Evolutionary conservation across 2,888 invertebrate species (phyloP), one percentile per base, ranked within the genome.

Genomic region (Mesorhabditis spiculigera): DNA sequence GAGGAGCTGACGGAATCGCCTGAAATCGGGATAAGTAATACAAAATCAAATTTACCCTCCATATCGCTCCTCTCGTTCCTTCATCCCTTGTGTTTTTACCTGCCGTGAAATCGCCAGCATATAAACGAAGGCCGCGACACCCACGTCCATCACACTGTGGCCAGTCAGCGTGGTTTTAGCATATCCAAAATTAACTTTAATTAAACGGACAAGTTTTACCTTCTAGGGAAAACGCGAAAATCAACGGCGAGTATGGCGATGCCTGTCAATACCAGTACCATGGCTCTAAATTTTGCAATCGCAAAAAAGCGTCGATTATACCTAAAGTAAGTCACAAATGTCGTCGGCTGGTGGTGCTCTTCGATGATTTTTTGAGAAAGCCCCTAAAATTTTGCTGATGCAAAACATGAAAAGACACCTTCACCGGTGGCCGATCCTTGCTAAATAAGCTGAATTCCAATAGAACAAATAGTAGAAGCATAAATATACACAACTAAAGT

Each of bases 241-340:
- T 98, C 98, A 0, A 98, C 94, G 0, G 94, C 97, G 71, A 97
- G 88, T 78, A 98, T 96, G 75, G 92, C 92, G 69, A 93, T 89
- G 0, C 90, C 90, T 4, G 94, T 92, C 65, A 92, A 89, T 8
- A 93, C 68, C 71, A 85, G 71, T 13, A 78, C 71, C 28, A 70
- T 62, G 1, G 76, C 71, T 50, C 80, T 80, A 66, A 66, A 72
- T 44, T 8, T n/a, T 4, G 41, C 8, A 41, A 28, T 65, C 6
- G 10, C 4, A 63, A 5, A 5, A 43, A 63, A 4, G 5, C 42
- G 10, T 16, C 5, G 45, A 45, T 43, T 28, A 10, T 10, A 76
- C 76, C 75, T 73, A 62, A 79, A 72, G 68, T 81, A 82, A 10
- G 80, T 82, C 50, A 82, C 73, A 68, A 81, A 81, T n/a, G 70